phyloP scores from a whole-genome alignment of 2,113 vertebrate species.

The Pao palembangensis region DNA sequence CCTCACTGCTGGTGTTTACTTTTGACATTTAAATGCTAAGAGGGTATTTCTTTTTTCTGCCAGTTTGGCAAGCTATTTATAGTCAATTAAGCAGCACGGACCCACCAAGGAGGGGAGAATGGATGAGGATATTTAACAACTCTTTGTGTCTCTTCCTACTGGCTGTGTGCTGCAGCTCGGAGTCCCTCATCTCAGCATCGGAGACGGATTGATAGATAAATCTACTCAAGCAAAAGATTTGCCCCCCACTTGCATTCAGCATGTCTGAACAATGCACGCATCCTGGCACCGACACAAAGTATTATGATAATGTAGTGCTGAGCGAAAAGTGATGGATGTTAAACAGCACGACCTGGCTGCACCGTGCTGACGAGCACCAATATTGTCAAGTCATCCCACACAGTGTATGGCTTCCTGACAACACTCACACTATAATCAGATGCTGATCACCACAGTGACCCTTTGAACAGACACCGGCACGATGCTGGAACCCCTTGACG shows the following conservation, averaged over 20 bases:
- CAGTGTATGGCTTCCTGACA: slow-evolving; percentile 32
- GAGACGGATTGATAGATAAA: slow-evolving; percentile 71
- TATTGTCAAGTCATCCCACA: slow-evolving; percentile 62
- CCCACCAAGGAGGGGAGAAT: slow-evolving; percentile 65
- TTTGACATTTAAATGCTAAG: slow-evolving; percentile 51
- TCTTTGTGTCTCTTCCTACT: slow-evolving; percentile 68
- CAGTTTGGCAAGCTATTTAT: slow-evolving; percentile 65
- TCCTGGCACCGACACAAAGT: slow-evolving; percentile 67
- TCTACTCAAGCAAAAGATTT: slow-evolving; percentile 71
- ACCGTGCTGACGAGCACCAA: slow-evolving; percentile 32
- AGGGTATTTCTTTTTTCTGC: slow-evolving; percentile 45
- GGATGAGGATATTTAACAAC: slow-evolving; percentile 73
- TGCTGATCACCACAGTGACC: slow-evolving; percentile 24
- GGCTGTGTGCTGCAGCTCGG: slow-evolving; percentile 58
- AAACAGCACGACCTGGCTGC: slow-evolving; percentile 67
- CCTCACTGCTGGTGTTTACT: slow-evolving; percentile 40
- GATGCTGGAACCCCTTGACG: background rate
- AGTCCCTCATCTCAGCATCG: slow-evolving; percentile 64
- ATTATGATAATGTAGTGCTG: slow-evolving; percentile 72
- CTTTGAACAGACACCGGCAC: slow-evolving; percentile 7
- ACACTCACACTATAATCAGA: slow-evolving; percentile 19
- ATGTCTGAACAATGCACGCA: slow-evolving; percentile 68
- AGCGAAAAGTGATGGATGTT: slow-evolving; percentile 68
- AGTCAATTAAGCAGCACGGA: slow-evolving; percentile 63
- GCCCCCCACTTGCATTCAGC: slow-evolving; percentile 67